phyloP scores from a whole-genome alignment of 1,140 invertebrate genomes.

The Aradophagus sp. region DNA sequence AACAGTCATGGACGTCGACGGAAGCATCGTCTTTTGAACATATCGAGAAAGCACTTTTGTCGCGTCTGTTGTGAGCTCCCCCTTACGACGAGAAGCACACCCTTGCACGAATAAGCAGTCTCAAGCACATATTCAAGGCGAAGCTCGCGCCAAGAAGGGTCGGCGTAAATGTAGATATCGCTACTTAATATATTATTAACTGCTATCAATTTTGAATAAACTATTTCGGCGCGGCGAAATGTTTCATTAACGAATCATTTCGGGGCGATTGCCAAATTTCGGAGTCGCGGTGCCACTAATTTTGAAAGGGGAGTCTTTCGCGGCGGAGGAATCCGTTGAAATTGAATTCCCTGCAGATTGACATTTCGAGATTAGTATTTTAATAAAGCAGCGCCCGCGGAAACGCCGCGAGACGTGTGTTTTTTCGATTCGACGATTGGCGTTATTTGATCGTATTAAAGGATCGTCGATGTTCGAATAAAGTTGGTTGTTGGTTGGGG shows the following conservation, averaged over 20 bases:
- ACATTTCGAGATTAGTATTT: too few species aligned
- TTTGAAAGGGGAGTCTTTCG: too few species aligned
- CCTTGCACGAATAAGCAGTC: conserved; percentile 50
- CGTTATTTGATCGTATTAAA: conserved; percentile 44
- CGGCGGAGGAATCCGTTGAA: too few species aligned
- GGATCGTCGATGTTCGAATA: too few species aligned
- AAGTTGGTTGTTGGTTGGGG: too few species aligned
- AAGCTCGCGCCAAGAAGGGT: conserved; percentile 27
- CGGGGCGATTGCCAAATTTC: conserved; percentile 13
- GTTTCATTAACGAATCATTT: conserved; percentile 31
- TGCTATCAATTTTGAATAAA: conserved; percentile 50
- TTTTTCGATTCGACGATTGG: conserved; percentile 8
- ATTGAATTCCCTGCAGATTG: too few species aligned
- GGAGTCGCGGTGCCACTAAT: too few species aligned
- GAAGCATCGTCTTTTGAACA: conserved; percentile 34
- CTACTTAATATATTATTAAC: conserved; percentile 55
- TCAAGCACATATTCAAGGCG: conserved; percentile 55
- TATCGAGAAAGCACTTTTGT: conserved; percentile 48
- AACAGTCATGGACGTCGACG: conserved; percentile 42
- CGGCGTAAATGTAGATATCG: conserved; percentile 49
- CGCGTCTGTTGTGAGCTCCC: conserved; percentile 51
- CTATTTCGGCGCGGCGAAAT: conserved; percentile 20
- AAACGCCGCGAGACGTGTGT: too few species aligned
- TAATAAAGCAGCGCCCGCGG: too few species aligned
- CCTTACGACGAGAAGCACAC: conserved; percentile 57